A percentile compares a stretch with the other conserved stretches of the same genome.
These are phyloP conservation scores for Hyposmocoma kahamanoa DNA, from an alignment of 1,140 invertebrate genomes.

Conservation along the genomic window DNA sequence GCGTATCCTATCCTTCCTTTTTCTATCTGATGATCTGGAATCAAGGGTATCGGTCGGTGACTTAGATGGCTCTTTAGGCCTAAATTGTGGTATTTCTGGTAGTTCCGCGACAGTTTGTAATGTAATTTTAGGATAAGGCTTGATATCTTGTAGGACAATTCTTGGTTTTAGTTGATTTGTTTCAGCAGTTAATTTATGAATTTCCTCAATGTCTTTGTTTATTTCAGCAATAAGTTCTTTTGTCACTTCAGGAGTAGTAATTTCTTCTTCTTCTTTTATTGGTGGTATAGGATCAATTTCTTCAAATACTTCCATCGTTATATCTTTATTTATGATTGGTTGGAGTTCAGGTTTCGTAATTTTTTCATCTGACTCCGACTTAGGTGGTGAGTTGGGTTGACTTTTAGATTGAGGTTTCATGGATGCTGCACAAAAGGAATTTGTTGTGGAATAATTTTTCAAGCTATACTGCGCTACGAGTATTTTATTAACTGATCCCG, in stretches of 20 bases:
- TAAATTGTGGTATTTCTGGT: slow-evolving; percentile 76
- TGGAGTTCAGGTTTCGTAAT: slow-evolving; percentile 35
- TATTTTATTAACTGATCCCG: slow-evolving; percentile 64
- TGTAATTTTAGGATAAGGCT: slow-evolving; percentile 74
- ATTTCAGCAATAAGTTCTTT: slow-evolving; percentile 69
- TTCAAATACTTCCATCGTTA: slow-evolving; percentile 50
- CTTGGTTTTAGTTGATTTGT: slow-evolving; percentile 60
- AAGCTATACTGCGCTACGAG: slow-evolving; percentile 62
- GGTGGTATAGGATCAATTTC: slow-evolving; percentile 56
- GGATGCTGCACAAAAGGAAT: slow-evolving; percentile 23
- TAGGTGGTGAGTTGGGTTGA: slow-evolving; percentile 68
- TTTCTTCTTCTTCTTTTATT: slow-evolving; percentile 57
- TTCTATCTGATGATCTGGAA: slow-evolving; percentile 55
- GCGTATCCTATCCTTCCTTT: slow-evolving; percentile 76
- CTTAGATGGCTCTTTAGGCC: slow-evolving; percentile 51
- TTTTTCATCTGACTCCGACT: slow-evolving; percentile 55
- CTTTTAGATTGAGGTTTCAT: slow-evolving; percentile 63
- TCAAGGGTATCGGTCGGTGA: slow-evolving; percentile 52
- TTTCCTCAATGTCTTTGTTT: slow-evolving; percentile 71
- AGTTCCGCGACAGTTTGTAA: slow-evolving; percentile 75
- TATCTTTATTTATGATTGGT: slow-evolving; percentile 34
- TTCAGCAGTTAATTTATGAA: slow-evolving; percentile 68
- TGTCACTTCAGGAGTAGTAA: slow-evolving; percentile 47
- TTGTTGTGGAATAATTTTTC: slow-evolving; percentile 58
- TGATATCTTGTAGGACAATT: slow-evolving; percentile 64